phyloP scores from a whole-genome alignment of 1,140 invertebrate genomes.

The Bathynomus jamesi region DNA sequence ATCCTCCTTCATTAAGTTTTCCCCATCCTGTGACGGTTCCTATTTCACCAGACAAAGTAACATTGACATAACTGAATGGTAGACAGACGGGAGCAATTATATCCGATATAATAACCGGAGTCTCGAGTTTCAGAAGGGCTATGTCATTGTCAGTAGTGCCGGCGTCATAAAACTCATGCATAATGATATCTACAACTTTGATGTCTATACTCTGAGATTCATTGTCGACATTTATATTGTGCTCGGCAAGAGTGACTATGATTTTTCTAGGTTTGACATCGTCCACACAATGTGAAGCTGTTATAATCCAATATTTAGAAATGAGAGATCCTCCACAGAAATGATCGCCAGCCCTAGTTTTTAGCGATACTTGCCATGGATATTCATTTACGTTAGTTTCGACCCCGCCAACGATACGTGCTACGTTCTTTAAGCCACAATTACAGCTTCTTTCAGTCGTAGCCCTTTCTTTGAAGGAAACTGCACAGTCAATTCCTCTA shows the following conservation, averaged over 20 bases:
- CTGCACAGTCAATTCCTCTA: no score
- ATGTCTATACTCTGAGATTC: no score
- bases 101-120: conserved; percentile 47
- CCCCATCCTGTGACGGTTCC: conserved; percentile 68
- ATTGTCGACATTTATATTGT: no score
- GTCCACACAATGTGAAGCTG: conserved; percentile 30
- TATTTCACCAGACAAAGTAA: conserved; percentile 46
- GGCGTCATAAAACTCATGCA: not conserved
- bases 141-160: conserved; percentile 50
- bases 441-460: no score
- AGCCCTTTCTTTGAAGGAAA: no score
- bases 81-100: conserved; percentile 57
- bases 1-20: conserved; percentile 52
- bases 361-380: conserved; percentile 4
- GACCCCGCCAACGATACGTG: conserved; percentile 1
- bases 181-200: not conserved
- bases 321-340: conserved; percentile 29
- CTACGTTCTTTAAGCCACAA: conserved; percentile 1
- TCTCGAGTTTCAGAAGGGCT: conserved; percentile 49
- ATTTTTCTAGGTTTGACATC: no score
- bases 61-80: conserved; percentile 49
- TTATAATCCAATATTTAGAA: conserved; percentile 2
- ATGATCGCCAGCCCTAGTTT: no score
- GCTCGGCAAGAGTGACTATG: no score
- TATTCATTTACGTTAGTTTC: conserved; percentile 4